A percentile compares a stretch with the other conserved stretches of the same genome.
phyloP scores from a whole-genome alignment of 2,113 vertebrate species.

The Chiloscyllium plagiosum region DNA sequence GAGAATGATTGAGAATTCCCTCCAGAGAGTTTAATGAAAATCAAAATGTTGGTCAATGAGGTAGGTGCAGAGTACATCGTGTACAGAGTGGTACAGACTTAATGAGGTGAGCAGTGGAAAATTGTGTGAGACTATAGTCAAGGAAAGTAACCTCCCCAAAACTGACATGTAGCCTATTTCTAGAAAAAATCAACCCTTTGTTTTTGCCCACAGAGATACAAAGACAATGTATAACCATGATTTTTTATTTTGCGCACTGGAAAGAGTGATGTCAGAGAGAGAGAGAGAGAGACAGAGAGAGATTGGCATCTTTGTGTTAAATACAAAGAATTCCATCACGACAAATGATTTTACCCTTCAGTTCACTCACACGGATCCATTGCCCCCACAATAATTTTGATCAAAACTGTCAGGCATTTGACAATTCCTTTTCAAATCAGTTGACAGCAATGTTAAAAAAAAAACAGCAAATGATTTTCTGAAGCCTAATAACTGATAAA shows the following conservation, averaged over 20 bases:
- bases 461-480: background rate
- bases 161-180: too few relatives aligned
- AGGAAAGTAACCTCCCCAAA: too few relatives aligned
- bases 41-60: too few relatives aligned
- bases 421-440: conserved; percentile 4
- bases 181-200: background rate
- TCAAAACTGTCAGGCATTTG: conserved; percentile 17
- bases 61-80: too few relatives aligned
- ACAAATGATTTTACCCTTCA: conserved; percentile 6
- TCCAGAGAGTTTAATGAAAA: too few relatives aligned
- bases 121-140: too few relatives aligned
- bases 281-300: too few relatives aligned
- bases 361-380: background rate
- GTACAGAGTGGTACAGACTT: too few relatives aligned
- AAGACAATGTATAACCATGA: background rate
- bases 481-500: background rate
- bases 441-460: background rate
- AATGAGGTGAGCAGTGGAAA: too few relatives aligned
- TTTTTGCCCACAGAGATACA: background rate
- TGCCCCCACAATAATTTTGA: conserved; percentile 12
- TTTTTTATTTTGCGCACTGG: background rate
- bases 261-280: background rate
- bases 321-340: background rate
- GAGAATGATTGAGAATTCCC: too few relatives aligned
- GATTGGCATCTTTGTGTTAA: background rate